Evolutionary conservation across 2,113 vertebrate species (phyloP).

Genomic region (Aythya baeri): DNA sequence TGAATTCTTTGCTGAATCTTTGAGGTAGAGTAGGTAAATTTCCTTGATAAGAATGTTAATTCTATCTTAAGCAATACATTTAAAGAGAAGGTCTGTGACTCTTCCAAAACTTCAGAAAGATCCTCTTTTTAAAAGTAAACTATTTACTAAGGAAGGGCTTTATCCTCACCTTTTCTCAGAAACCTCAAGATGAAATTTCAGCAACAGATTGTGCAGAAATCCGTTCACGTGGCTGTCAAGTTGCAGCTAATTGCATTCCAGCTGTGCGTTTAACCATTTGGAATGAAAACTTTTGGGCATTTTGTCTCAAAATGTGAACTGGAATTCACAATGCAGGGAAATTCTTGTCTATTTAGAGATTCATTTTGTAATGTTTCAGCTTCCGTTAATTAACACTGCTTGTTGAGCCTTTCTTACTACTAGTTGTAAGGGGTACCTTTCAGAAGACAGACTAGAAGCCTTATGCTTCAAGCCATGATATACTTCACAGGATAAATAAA

Average conservation of each 20-base stretch:
- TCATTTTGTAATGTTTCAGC: neutral
- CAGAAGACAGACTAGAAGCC: neutral
- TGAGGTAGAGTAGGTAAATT: neutral
- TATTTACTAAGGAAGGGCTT: neutral
- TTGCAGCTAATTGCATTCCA: neutral
- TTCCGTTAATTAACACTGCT: neutral
- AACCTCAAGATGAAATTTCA: neutral
- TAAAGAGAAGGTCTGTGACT: neutral
- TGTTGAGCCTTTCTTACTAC: neutral
- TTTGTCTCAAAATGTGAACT: neutral
- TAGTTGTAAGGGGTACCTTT: neutral
- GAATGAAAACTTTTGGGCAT: neutral
- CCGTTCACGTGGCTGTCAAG: neutral
- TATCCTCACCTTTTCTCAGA: neutral
- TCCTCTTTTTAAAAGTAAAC: neutral
- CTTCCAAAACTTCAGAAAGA: neutral
- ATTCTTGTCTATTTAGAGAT: neutral
- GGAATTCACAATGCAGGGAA: neutral
- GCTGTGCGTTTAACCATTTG: neutral
- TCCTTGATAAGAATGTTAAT: slow-evolving; percentile 14
- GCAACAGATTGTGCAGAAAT: neutral
- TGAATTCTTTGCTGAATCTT: neutral
- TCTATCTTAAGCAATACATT: slow-evolving; percentile 12
- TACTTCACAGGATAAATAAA: neutral
- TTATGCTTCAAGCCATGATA: neutral